These are phyloP conservation scores for Ichneumoninae sp. DNA, from an alignment of 2,888 invertebrate genomes.

Conservation along the genomic window DNA sequence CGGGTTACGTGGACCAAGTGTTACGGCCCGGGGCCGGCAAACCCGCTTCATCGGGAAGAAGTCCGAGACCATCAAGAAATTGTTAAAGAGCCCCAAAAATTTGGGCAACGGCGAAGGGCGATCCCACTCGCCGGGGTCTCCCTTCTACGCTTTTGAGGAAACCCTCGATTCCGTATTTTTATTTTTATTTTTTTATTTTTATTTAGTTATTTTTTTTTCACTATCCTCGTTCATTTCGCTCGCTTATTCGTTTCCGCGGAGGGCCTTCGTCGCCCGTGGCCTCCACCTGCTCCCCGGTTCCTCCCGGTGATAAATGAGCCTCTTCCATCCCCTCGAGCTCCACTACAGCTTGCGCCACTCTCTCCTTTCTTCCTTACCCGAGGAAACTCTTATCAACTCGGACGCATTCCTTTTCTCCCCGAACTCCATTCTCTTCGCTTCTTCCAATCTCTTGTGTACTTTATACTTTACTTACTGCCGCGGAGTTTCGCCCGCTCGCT, in stretches of 20 bases:
- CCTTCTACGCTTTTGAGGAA: slow-evolving; percentile 50
- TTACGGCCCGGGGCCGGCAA: slow-evolving; percentile 73
- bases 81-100: slow-evolving; percentile 47
- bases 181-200: not conserved
- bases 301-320: slow-evolving; percentile 80
- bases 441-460: slow-evolving; percentile 42
- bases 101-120: slow-evolving; percentile 30
- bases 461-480: slow-evolving; percentile 11
- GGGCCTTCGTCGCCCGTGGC: slow-evolving; percentile 29
- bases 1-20: slow-evolving; percentile 70
- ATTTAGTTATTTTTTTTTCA: not conserved
- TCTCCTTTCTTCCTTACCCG: slow-evolving; percentile 66
- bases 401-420: slow-evolving; percentile 68
- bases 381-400: slow-evolving; percentile 78
- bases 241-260: slow-evolving; percentile 12
- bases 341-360: slow-evolving; percentile 25
- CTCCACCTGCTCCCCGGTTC: slow-evolving; percentile 77
- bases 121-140: slow-evolving; percentile 33
- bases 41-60: slow-evolving; percentile 67
- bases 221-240: slow-evolving; percentile 63
- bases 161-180: slow-evolving; percentile 26
- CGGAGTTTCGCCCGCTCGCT: not conserved
- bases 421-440: slow-evolving; percentile 13
- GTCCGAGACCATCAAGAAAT: slow-evolving; percentile 52
- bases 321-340: slow-evolving; percentile 71